Base-by-base conservation (phyloP, 2,797 vertebrate species). In the Xiphorhynchus erythropygius region DNA sequence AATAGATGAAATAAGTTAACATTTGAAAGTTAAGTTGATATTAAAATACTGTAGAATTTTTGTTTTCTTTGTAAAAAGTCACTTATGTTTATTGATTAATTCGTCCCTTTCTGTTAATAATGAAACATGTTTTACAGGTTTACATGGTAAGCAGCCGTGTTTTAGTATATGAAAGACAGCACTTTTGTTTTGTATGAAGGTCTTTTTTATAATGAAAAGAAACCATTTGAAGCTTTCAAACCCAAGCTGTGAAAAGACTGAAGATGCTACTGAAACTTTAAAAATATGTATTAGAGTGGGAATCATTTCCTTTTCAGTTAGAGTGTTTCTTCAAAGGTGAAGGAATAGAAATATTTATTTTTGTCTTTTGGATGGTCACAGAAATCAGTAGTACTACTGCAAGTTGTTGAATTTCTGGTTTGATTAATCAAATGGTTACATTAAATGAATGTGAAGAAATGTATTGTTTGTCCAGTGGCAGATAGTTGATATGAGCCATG, bases 361-460 rank as follows among this genome's bases (percentile, higher is more conserved):
- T 70, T 78, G 5, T n/a, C 5, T 44, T 50, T 69, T 32, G 25
- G 0, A 0, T 75, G 13, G 15, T 77, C 2, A 7, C 9, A 62
- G n/a, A 81, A 87, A 19, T 55, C 50, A 13, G 1, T 33, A 35
- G 11, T 44, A 39, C 25, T 55, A 7, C 14, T 62, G 7, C 30
- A 47, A 23, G 19, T 75, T 71, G 32, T 57, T 84, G n/a, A n/a
- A 75, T 68, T 63, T 73, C 14, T 57, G 33, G 55, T 91, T 37
- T 59, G 42, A 46, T 56, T 30, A 82, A 59, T 35, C 6, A 50
- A 49, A 62, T 60, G 5, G 18, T 79, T 89, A 18, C 10, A 47
- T 75, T 78, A 71, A 47, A 23, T 73, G n/a, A 87, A 68, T 3
- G 9, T 74, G 35, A 89, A 75, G 46, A 92, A 78, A 57, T 84